Evolutionary conservation across 2,888 invertebrate species (phyloP), one percentile per base, ranked within the genome.

Genomic region (Cremastobaeus sp.): DNA sequence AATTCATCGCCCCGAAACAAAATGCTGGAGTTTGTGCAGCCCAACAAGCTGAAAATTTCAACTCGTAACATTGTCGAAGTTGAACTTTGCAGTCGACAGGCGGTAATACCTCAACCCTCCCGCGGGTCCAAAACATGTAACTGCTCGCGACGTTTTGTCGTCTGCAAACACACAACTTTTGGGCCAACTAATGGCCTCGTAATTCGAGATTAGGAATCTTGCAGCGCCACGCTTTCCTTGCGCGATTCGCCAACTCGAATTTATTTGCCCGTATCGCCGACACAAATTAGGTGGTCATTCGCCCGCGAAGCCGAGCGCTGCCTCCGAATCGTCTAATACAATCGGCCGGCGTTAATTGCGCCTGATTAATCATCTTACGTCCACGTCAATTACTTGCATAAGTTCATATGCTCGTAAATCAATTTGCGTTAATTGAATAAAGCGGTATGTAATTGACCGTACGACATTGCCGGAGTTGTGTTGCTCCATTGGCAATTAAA

Each of bases 121-220:
- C 28, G 21, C 25, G 35, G 47, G 34, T 57, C 60, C 54, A 65
- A 74, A 74, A 72, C 62, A 45, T 57, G 65, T 62, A 66, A 69
- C 76, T 76, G 76, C 32, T 74, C 64, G 66, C 57, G 76, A 76
- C 76, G 32, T 74, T 76, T 71, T 72, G 76, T 74, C 74, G 69
- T 76, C 68, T 65, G 74, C 76, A 76, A 76, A 59, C 74, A 72
- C 55, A 60, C 60, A 76, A 76, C 74, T 74, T 71, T 68, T 48
- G 30, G 65, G 68, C 60, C 43, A 60, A 64, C 57, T 74, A 71
- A 72, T 65, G 69, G 64, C 65, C 68, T 54, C 65, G 68, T 76
- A 65, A 76, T 74, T 76, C 54, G 55, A 65, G 74, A 76, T 76
- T 74, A 74, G 71, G 57, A 68, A 68, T 74, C 64, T 66, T 39